These are phyloP conservation scores for Dromaius novaehollandiae DNA, from an alignment of 2,113 vertebrate genomes.

Conservation along the genomic window DNA sequence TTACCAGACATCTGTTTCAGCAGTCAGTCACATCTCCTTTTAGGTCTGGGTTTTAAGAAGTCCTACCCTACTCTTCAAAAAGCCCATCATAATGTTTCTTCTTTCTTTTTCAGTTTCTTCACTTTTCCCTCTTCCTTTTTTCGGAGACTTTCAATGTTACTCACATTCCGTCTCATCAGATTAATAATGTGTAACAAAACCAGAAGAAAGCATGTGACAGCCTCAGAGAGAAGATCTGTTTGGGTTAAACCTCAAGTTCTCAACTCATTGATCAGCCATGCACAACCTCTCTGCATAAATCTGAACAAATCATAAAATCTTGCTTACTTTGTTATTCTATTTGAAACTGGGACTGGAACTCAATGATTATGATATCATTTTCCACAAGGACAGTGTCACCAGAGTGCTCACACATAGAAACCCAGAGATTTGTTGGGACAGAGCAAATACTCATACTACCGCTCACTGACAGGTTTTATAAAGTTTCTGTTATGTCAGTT, in stretches of 20 bases:
- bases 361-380: neutral
- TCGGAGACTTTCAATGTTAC: neutral
- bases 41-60: neutral
- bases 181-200: neutral
- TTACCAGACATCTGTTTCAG: neutral
- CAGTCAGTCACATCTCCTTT: neutral
- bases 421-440: neutral
- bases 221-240: neutral
- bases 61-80: neutral
- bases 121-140: neutral
- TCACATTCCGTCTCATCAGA: neutral
- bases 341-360: neutral
- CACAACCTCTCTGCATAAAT: neutral
- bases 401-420: neutral
- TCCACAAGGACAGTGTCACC: neutral
- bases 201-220: neutral
- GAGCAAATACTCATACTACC: neutral
- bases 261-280: neutral
- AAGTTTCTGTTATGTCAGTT: neutral
- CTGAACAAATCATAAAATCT: neutral
- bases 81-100: neutral
- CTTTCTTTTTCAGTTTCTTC: too few relatives aligned
- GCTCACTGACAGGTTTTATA: neutral
- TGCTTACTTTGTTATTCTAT: neutral
- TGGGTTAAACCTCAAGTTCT: neutral